These are phyloP conservation scores for Andrena haemorrhoa DNA, from an alignment of 2,888 invertebrate species.

Conservation along the genomic window DNA sequence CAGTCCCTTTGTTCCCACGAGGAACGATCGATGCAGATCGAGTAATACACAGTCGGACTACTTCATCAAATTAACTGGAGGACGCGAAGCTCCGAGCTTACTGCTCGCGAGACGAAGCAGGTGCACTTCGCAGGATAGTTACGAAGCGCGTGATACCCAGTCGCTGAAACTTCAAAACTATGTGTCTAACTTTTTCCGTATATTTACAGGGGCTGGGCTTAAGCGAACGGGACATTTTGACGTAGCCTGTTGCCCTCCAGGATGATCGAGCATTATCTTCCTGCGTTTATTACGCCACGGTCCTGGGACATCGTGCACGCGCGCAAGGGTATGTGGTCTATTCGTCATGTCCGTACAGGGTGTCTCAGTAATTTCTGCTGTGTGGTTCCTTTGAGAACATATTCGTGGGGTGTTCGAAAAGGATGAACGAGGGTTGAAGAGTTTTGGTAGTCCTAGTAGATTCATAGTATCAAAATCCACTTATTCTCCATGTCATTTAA, in stretches of 20 bases:
- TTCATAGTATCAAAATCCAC: background rate
- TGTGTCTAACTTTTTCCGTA: slow-evolving; percentile 42
- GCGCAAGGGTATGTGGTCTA: background rate
- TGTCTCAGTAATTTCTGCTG: background rate
- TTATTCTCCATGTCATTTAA: too few relatives aligned
- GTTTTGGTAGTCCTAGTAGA: too few relatives aligned
- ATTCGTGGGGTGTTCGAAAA: background rate
- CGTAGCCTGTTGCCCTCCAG: slow-evolving; percentile 3
- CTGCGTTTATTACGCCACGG: slow-evolving; percentile 48
- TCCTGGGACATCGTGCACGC: slow-evolving; percentile 20
- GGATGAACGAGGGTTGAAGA: too few relatives aligned
- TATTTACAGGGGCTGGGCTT: slow-evolving; percentile 5
- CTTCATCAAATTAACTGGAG: slow-evolving; percentile 50
- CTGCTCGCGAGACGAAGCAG: slow-evolving; percentile 46
- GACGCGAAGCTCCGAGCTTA: slow-evolving; percentile 8
- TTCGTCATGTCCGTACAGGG: background rate
- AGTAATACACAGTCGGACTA: slow-evolving; percentile 9
- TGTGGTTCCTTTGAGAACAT: background rate
- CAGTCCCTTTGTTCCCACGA: slow-evolving; percentile 1
- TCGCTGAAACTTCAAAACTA: slow-evolving; percentile 29
- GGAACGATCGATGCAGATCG: slow-evolving; percentile 33
- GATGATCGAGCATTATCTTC: slow-evolving; percentile 48
- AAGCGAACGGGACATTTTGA: slow-evolving; percentile 5
- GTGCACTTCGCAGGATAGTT: slow-evolving; percentile 24
- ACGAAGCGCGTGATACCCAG: slow-evolving; percentile 13